phyloP scores from a whole-genome alignment of 1,140 invertebrate species.

The Euglossa dilemma region DNA sequence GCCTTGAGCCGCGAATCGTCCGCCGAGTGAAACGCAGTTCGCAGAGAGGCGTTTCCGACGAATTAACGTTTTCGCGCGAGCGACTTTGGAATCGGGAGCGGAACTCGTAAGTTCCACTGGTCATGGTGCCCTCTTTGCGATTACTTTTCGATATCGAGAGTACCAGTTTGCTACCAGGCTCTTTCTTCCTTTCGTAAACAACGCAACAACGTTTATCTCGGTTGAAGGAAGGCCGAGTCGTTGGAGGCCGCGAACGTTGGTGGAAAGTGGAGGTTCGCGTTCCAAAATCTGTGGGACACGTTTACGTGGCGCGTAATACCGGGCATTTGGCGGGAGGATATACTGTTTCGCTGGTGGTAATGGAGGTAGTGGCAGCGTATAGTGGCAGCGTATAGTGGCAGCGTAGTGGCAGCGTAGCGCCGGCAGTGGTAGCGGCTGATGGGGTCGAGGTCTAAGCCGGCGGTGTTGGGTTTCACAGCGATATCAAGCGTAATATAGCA shows the following conservation, averaged over 20 bases:
- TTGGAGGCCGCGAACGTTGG: not conserved
- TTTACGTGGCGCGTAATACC: not conserved
- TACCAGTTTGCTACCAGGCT: too few species aligned
- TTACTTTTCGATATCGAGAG: too few species aligned
- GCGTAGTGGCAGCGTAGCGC: conserved; percentile 45
- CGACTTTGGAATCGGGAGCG: not conserved
- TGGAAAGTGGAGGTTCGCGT: not conserved
- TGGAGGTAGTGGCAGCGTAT: conserved; percentile 36
- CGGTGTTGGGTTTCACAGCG: conserved; percentile 70
- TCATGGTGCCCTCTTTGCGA: too few species aligned
- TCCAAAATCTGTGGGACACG: not conserved
- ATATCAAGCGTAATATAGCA: conserved; percentile 71
- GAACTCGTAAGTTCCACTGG: too few species aligned
- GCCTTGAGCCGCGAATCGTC: conserved; percentile 19
- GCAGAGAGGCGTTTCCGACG: not conserved
- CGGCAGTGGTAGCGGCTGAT: conserved; percentile 52
- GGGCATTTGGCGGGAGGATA: conserved; percentile 41
- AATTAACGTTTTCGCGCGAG: conserved; percentile 9
- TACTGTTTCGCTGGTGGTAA: conserved; percentile 51
- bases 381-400: too few species aligned
- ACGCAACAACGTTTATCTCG: too few species aligned
- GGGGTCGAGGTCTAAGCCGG: conserved; percentile 68
- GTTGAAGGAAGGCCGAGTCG: too few species aligned
- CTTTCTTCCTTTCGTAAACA: too few species aligned
- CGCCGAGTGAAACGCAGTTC: not conserved